Conservation (phyloP, 2,113 vertebrate genomes). For the Megaceryle torquata region DNA sequence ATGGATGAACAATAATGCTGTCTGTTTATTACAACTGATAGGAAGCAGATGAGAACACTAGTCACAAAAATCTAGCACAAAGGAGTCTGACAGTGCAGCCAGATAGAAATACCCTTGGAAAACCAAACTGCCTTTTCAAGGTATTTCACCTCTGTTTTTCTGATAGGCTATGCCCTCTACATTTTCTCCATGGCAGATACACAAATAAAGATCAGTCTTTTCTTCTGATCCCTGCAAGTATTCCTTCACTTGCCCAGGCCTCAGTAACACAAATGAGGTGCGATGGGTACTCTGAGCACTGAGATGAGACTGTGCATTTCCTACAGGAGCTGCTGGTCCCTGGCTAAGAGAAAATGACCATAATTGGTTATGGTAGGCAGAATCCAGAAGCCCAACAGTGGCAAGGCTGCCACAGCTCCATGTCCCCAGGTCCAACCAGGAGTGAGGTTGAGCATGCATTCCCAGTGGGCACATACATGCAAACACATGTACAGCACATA, state of each 20-base stretch:
- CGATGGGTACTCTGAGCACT: neutral
- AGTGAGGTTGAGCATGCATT: neutral
- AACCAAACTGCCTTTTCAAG: neutral
- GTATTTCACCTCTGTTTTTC: neutral
- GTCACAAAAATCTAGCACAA: neutral
- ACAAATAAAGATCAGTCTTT: neutral
- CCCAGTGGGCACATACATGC: neutral
- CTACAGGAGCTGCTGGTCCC: neutral
- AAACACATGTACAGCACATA: neutral
- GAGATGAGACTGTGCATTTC: neutral
- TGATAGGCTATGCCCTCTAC: neutral
- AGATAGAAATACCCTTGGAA: neutral
- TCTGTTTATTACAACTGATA: conserved; percentile 23
- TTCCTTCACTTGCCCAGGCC: neutral
- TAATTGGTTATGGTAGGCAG: neutral
- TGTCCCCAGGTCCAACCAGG: neutral
- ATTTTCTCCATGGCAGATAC: neutral
- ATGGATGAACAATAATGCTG: neutral
- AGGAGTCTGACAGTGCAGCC: neutral
- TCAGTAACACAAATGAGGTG: neutral
- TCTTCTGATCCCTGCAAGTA: neutral
- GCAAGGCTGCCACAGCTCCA: neutral
- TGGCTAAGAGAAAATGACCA: neutral
- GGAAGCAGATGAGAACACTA: neutral
- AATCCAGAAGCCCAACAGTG: neutral